Evolutionary conservation across 2,113 vertebrate genomes (phyloP).

Genomic region (Pantherophis guttatus): DNA sequence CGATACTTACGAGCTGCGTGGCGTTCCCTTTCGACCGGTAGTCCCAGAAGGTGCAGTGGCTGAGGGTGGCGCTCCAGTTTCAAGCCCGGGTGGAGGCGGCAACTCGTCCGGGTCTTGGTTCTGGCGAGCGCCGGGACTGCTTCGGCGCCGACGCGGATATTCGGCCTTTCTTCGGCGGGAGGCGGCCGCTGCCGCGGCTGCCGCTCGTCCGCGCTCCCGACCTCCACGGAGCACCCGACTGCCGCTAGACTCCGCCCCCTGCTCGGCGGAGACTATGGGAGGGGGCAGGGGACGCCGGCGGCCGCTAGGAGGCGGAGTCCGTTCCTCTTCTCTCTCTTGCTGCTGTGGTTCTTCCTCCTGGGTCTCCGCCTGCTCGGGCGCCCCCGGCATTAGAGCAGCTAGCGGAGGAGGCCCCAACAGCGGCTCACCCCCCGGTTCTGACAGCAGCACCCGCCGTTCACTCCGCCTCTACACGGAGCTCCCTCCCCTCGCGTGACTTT

Average conservation of each 20-base stretch:
- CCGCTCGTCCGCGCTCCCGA: slow-evolving; percentile 34
- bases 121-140: slow-evolving; percentile 26
- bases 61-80: not conserved
- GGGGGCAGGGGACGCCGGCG: slow-evolving; percentile 34
- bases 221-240: slow-evolving; percentile 38
- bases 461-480: slow-evolving; percentile 28
- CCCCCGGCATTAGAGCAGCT: slow-evolving; percentile 65
- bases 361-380: slow-evolving; percentile 54
- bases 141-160: slow-evolving; percentile 40
- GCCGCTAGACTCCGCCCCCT: slow-evolving; percentile 35
- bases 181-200: not conserved
- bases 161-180: slow-evolving; percentile 43
- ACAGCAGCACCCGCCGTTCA: slow-evolving; percentile 33
- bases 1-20: slow-evolving; percentile 44
- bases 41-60: not conserved
- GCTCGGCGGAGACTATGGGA: not conserved
- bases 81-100: not conserved
- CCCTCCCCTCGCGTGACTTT: slow-evolving; percentile 30
- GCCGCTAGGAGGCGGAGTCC: slow-evolving; percentile 17
- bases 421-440: slow-evolving; percentile 44
- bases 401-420: slow-evolving; percentile 47
- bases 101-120: slow-evolving; percentile 8
- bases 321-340: slow-evolving; percentile 12
- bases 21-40: slow-evolving; percentile 21
- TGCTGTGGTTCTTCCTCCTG: slow-evolving; percentile 44